A percentile compares a stretch with the other conserved stretches of the same genome.
Evolutionary conservation across 2,113 vertebrate genomes (phyloP).

Genomic region (Rhipidura dahli): DNA sequence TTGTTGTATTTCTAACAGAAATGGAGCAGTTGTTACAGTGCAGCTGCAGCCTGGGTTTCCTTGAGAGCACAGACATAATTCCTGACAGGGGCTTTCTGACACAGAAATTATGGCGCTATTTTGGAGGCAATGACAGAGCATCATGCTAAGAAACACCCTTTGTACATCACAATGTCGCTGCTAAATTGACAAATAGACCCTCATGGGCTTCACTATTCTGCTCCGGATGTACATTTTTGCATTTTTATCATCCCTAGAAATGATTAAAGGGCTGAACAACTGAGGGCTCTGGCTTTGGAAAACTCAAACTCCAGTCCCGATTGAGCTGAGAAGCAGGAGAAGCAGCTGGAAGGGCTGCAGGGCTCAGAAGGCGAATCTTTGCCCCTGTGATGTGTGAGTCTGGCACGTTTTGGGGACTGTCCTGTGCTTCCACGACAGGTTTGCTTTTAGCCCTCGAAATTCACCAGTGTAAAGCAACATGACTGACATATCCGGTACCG

Average conservation of each 20-base stretch:
- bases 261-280: background rate
- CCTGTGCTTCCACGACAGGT: background rate
- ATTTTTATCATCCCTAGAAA: constrained; percentile 22
- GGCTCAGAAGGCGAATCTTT: background rate
- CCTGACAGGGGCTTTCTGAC: constrained; percentile 10
- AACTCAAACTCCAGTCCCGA: background rate
- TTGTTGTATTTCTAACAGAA: background rate
- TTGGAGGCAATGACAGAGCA: constrained; percentile 20
- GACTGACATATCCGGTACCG: background rate
- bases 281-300: background rate
- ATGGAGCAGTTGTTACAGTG: background rate
- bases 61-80: background rate
- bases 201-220: background rate
- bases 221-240: background rate
- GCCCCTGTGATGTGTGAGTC: accelerated
- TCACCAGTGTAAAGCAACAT: background rate
- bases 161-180: constrained; percentile 6
- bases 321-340: background rate
- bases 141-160: background rate
- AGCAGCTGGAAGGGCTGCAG: background rate
- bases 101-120: background rate
- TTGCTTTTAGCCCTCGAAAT: background rate
- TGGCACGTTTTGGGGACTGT: background rate
- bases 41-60: constrained; percentile 6
- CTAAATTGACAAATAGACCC: constrained; percentile 41